These are phyloP conservation scores for Numenius phaeopus DNA, from an alignment of 2,797 vertebrate genomes.

Conservation along the genomic window DNA sequence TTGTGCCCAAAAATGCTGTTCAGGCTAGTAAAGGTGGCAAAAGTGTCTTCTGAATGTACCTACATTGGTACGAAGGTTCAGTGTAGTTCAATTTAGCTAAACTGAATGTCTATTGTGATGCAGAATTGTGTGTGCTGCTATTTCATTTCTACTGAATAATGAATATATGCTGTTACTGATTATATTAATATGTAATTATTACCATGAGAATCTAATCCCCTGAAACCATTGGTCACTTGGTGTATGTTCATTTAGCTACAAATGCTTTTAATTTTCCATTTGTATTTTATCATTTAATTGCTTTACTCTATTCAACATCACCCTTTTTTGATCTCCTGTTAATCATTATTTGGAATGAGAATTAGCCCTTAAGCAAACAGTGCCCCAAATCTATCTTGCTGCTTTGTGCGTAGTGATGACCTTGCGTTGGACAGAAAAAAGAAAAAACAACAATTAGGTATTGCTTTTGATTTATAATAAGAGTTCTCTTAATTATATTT, in stretches of 20 bases:
- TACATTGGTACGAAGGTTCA: background rate
- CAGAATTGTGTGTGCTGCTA: background rate
- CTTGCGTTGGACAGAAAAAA: background rate
- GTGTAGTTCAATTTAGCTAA: background rate
- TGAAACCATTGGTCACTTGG: constrained; percentile 32
- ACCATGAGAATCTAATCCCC: background rate
- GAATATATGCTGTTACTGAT: background rate
- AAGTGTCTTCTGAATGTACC: background rate
- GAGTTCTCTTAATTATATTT: background rate
- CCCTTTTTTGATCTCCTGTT: constrained; percentile 44
- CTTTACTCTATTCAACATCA: constrained; percentile 27
- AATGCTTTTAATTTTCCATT: constrained; percentile 42
- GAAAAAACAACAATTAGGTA: background rate
- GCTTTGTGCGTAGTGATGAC: background rate
- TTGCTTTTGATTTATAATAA: background rate
- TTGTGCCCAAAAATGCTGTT: background rate
- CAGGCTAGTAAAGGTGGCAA: background rate
- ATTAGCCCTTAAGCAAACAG: constrained; percentile 58
- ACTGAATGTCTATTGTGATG: background rate
- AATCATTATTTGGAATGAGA: constrained; percentile 60
- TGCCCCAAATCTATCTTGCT: constrained; percentile 51
- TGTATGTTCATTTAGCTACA: constrained; percentile 18
- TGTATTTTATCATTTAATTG: constrained; percentile 62
- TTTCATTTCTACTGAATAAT: background rate
- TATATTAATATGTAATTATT: constrained; percentile 35